phyloP scores from a whole-genome alignment of 2,113 vertebrate species.

The Forbesichthys agassizii region DNA sequence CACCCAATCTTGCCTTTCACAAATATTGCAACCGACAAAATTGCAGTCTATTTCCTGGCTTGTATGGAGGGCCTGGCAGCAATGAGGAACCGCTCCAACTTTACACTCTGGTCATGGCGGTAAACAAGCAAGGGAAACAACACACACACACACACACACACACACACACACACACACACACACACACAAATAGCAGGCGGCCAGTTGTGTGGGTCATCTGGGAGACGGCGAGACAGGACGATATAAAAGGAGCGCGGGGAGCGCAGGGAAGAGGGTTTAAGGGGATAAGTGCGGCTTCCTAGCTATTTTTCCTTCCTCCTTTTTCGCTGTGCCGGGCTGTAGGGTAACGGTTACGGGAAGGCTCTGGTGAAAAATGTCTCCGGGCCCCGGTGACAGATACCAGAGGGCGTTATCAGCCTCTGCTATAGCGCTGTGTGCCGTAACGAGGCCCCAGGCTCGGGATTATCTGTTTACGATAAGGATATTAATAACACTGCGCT shows the following conservation, averaged over 20 bases:
- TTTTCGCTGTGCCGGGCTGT: not conserved
- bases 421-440: slow-evolving; percentile 47
- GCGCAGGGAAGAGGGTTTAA: not conserved
- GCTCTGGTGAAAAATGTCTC: slow-evolving; percentile 59
- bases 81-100: slow-evolving; percentile 19
- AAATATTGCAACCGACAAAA: slow-evolving; percentile 54
- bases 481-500: slow-evolving; percentile 74
- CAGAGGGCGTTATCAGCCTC: slow-evolving; percentile 58
- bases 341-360: too few relatives aligned
- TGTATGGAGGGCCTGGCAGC: not conserved
- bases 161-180: not conserved
- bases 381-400: slow-evolving; percentile 53
- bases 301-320: slow-evolving; percentile 20
- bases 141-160: not conserved
- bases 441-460: slow-evolving; percentile 68
- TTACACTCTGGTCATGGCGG: slow-evolving; percentile 25
- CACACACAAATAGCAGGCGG: not conserved
- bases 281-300: slow-evolving; percentile 45
- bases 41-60: slow-evolving; percentile 19
- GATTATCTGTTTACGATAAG: slow-evolving; percentile 77
- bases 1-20: slow-evolving; percentile 17
- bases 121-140: slow-evolving; percentile 38
- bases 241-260: slow-evolving; percentile 27
- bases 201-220: slow-evolving; percentile 41
- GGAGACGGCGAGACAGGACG: slow-evolving; percentile 30